These are phyloP conservation scores for Todiramphus saurophagus DNA, from an alignment of 2,113 vertebrate genomes.

Conservation along the genomic window DNA sequence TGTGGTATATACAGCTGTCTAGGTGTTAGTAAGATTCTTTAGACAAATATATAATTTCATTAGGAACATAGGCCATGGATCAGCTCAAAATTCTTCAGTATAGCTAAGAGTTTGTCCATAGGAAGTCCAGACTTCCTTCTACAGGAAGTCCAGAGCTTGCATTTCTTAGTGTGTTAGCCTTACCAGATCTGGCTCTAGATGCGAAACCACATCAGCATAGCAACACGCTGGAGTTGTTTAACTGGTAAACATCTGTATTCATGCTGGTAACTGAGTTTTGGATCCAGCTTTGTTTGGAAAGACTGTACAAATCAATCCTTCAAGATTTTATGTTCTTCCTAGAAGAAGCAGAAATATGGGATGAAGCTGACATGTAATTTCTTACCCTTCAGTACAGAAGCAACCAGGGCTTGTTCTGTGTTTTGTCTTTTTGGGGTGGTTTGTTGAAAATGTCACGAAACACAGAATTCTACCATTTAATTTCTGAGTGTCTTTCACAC, in stretches of 20 bases:
- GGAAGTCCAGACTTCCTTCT: no score
- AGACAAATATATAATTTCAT: neutral
- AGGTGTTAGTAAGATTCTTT: neutral
- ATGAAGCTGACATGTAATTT: neutral
- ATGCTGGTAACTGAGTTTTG: neutral
- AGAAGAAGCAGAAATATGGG: neutral
- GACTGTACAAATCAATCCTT: neutral
- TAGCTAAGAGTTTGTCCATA: neutral
- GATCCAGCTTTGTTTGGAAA: neutral
- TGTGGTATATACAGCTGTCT: neutral
- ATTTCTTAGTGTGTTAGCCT: neutral
- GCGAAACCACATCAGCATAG: neutral
- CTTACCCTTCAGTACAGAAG: neutral
- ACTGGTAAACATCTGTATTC: neutral
- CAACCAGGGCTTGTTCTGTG: neutral
- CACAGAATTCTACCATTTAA: neutral
- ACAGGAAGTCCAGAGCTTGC: neutral
- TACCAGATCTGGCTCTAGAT: neutral
- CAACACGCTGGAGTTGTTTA: neutral
- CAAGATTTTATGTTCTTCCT: neutral
- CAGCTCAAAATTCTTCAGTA: neutral
- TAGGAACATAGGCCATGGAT: neutral
- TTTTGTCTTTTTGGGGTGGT: neutral
- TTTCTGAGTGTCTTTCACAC: neutral
- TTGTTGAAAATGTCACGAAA: neutral